Evolutionary conservation across 2,797 vertebrate genomes (phyloP).

Genomic region (Arnoldichthys spilopterus): DNA sequence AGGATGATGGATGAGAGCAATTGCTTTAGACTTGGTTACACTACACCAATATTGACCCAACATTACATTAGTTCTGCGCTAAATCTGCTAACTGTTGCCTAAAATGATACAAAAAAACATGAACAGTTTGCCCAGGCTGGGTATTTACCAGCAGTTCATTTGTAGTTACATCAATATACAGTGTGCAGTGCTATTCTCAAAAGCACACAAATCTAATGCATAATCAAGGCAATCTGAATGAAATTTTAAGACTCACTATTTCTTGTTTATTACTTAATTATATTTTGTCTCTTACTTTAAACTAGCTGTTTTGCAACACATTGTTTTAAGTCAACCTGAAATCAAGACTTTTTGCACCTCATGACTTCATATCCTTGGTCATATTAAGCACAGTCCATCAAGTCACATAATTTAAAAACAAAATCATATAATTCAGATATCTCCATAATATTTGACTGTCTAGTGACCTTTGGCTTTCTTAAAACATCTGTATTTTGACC

Average conservation of each 20-base stretch:
- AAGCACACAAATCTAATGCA: not conserved
- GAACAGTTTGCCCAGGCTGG: not conserved
- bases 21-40: constrained; percentile 31
- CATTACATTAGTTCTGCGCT: not conserved
- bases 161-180: not conserved
- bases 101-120: constrained; percentile 4
- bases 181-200: not conserved
- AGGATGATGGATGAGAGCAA: not conserved
- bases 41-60: not conserved
- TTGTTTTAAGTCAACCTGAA: not conserved
- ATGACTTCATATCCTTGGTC: too few relatives aligned
- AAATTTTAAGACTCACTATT: not conserved
- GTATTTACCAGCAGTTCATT: constrained; percentile 3
- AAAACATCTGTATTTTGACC: too few relatives aligned
- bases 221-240: not conserved
- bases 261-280: not conserved
- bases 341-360: too few relatives aligned
- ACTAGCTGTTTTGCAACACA: not conserved
- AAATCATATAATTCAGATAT: too few relatives aligned
- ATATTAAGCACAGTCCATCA: too few relatives aligned
- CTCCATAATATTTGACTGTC: too few relatives aligned
- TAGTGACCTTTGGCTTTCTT: too few relatives aligned
- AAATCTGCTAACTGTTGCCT: constrained; percentile 1
- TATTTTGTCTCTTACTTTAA: not conserved
- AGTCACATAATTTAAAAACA: too few relatives aligned